phyloP scores from a whole-genome alignment of 2,113 vertebrate species.

The Gracilinanus agilis region DNA sequence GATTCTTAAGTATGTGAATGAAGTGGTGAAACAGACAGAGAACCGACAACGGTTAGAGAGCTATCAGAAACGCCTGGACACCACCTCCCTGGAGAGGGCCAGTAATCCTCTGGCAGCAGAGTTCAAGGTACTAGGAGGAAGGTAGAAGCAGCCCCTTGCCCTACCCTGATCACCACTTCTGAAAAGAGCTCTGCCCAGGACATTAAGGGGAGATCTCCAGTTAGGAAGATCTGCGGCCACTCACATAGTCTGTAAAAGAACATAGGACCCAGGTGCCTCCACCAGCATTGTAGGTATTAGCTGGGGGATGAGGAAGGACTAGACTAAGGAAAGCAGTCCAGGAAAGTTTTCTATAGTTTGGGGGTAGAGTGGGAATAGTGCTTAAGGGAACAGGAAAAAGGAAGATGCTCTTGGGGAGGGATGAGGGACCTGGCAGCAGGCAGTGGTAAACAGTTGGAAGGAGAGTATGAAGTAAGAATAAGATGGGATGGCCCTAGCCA shows the following conservation, averaged over 20 bases:
- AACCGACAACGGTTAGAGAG: constrained; percentile 90
- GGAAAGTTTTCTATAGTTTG: background rate
- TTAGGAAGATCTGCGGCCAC: background rate
- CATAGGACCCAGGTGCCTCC: background rate
- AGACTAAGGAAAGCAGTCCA: background rate
- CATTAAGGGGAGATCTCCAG: background rate
- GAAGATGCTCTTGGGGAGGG: background rate
- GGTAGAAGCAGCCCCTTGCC: background rate
- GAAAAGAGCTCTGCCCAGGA: background rate
- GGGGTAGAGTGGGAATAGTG: accelerated
- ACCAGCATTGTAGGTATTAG: background rate
- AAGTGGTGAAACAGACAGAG: constrained; percentile 90
- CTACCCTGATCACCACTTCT: background rate
- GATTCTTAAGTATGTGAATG: constrained; percentile 92
- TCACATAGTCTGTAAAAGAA: background rate
- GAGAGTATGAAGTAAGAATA: background rate
- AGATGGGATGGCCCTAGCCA: background rate
- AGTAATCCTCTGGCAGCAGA: constrained; percentile 88
- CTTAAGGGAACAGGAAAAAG: background rate
- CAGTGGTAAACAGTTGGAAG: background rate
- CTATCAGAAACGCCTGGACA: constrained; percentile 94
- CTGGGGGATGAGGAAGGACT: background rate
- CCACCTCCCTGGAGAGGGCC: constrained; percentile 86
- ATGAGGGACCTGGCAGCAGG: background rate
- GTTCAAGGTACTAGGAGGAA: constrained; percentile 88